Percentiles rank a stretch among this genome's conserved stretches.
Evolutionary conservation across 2,113 vertebrate species (phyloP).

Genomic region (Pygoscelis adeliae): DNA sequence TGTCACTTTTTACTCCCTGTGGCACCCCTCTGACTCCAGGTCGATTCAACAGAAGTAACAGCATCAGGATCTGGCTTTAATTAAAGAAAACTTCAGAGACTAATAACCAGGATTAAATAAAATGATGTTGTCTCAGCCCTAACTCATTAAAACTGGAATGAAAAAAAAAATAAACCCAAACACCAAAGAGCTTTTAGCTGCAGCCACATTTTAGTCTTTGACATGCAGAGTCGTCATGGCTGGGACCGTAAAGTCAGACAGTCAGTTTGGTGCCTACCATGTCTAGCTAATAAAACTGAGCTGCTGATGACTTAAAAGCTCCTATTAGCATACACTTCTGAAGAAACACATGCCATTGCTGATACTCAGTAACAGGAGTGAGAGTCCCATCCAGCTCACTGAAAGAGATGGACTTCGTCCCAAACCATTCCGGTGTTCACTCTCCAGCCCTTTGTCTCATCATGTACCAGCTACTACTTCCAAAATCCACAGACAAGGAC

Average conservation of each 20-base stretch:
- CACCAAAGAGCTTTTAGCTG: not conserved
- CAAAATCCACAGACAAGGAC: not conserved
- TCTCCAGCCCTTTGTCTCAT: not conserved
- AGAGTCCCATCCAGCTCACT: not conserved
- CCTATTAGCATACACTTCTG: not conserved
- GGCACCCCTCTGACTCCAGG: not conserved
- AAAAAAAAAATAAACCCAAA: not conserved
- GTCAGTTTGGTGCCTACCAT: not conserved
- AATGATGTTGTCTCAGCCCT: not conserved
- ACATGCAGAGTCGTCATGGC: not conserved
- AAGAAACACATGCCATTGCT: not conserved
- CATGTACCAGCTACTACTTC: not conserved
- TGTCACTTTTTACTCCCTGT: not conserved
- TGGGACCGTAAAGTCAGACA: not conserved
- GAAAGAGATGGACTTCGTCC: not conserved
- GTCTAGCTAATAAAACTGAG: constrained; percentile 2
- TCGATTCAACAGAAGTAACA: not conserved
- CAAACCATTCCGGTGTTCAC: not conserved
- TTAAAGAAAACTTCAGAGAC: not conserved
- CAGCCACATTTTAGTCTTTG: not conserved
- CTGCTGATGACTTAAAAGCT: not conserved
- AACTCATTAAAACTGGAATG: not conserved
- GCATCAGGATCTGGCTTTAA: constrained; percentile 1
- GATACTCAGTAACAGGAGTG: not conserved
- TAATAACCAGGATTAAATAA: constrained; percentile 2